A percentile compares a stretch with the other conserved stretches of the same genome.
Conservation (phyloP, 2,797 vertebrate genomes). For the Clarias laeviceps region DNA sequence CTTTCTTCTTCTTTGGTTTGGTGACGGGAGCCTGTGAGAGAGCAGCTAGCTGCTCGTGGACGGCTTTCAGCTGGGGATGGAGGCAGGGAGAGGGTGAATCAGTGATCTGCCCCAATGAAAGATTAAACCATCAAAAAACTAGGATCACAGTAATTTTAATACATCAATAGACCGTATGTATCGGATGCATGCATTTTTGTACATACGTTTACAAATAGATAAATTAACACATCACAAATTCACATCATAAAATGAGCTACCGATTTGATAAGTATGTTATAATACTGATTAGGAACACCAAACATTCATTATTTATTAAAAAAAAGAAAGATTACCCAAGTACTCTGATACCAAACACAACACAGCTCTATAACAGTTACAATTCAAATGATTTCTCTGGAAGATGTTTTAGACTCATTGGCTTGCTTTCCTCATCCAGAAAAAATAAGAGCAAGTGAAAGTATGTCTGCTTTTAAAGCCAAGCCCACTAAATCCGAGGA, state of each 20-base stretch:
- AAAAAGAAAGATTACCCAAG: neutral
- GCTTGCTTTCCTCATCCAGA: neutral
- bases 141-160: neutral
- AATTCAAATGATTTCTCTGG: neutral
- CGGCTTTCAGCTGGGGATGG: constrained; percentile 81
- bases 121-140: neutral
- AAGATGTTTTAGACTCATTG: neutral
- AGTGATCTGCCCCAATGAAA: constrained; percentile 34
- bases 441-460: constrained; percentile 1
- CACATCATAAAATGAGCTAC: too few relatives aligned
- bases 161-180: too few relatives aligned
- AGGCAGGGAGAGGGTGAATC: constrained; percentile 31
- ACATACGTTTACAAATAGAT: neutral
- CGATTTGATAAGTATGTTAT: neutral
- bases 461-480: constrained; percentile 9
- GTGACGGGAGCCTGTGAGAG: constrained; percentile 85
- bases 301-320: neutral
- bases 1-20: constrained; percentile 89
- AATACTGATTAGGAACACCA: neutral
- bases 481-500: neutral
- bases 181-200: neutral
- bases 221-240: neutral
- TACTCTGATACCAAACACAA: neutral
- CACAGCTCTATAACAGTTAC: neutral
- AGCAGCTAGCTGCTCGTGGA: constrained; percentile 86